A percentile compares a stretch with the other conserved stretches of the same genome.
Evolutionary conservation across 2,797 vertebrate species (phyloP).

Genomic region (Trichosurus vulpecula): DNA sequence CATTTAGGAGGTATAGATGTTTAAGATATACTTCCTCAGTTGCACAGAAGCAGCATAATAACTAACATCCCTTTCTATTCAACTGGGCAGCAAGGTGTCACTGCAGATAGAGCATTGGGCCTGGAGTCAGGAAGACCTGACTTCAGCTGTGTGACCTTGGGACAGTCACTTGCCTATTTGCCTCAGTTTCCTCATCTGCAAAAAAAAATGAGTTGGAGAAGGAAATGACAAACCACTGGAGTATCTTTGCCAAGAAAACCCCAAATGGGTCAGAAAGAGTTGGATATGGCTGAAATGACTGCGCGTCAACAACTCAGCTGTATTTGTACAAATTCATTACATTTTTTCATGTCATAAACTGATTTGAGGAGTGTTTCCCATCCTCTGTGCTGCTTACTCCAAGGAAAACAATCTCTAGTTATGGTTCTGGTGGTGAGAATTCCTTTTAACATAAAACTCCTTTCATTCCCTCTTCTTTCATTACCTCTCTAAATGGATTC

Average conservation of each 20-base stretch:
- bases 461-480: background rate
- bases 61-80: background rate
- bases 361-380: background rate
- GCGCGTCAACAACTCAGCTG: background rate
- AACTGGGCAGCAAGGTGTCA: background rate
- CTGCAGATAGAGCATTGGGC: background rate
- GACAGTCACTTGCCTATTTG: background rate
- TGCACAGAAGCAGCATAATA: background rate
- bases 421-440: background rate
- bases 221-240: background rate
- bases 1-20: background rate
- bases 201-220: background rate
- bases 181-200: background rate
- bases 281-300: background rate
- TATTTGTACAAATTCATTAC: background rate
- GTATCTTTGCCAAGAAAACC: background rate
- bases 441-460: background rate
- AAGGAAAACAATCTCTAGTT: background rate
- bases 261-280: background rate
- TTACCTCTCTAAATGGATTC: background rate
- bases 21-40: background rate
- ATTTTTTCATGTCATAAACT: background rate
- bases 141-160: background rate
- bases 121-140: background rate
- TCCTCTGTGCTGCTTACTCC: background rate